These are phyloP conservation scores for Empis livida DNA, from an alignment of 2,888 invertebrate genomes.

Conservation along the genomic window DNA sequence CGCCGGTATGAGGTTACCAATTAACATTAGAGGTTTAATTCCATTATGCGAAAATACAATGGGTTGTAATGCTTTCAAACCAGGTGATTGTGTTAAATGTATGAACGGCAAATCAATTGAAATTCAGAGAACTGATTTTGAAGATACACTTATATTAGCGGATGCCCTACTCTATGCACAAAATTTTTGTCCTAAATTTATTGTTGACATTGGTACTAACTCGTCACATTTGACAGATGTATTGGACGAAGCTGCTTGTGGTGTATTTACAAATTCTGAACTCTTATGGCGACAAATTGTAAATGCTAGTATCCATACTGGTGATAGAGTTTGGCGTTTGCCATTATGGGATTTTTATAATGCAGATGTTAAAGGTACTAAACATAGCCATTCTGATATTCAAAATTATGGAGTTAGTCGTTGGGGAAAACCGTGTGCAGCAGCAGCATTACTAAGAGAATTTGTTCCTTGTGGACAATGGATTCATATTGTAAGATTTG, in stretches of 20 bases:
- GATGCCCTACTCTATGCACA: slow-evolving; percentile 67
- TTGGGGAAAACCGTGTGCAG: slow-evolving; percentile 52
- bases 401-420: slow-evolving; percentile 38
- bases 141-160: slow-evolving; percentile 59
- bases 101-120: slow-evolving; percentile 62
- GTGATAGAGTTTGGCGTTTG: slow-evolving; percentile 70
- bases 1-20: slow-evolving; percentile 45
- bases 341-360: slow-evolving; percentile 63
- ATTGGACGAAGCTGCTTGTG: slow-evolving; percentile 52
- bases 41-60: slow-evolving; percentile 71
- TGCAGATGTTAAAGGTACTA: too few relatives aligned
- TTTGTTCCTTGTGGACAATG: slow-evolving; percentile 57
- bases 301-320: slow-evolving; percentile 55
- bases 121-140: slow-evolving; percentile 62
- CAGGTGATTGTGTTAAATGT: slow-evolving; percentile 61
- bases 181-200: slow-evolving; percentile 54
- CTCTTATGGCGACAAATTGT: slow-evolving; percentile 53
- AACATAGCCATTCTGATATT: too few relatives aligned
- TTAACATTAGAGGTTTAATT: slow-evolving; percentile 41
- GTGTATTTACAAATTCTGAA: slow-evolving; percentile 58
- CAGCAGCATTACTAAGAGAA: slow-evolving; percentile 64
- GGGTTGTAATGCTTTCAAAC: slow-evolving; percentile 58
- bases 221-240: slow-evolving; percentile 51
- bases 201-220: slow-evolving; percentile 65
- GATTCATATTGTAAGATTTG: slow-evolving; percentile 53